Conservation (phyloP, 1,140 invertebrate species). For the Drosophila sproati region DNA sequence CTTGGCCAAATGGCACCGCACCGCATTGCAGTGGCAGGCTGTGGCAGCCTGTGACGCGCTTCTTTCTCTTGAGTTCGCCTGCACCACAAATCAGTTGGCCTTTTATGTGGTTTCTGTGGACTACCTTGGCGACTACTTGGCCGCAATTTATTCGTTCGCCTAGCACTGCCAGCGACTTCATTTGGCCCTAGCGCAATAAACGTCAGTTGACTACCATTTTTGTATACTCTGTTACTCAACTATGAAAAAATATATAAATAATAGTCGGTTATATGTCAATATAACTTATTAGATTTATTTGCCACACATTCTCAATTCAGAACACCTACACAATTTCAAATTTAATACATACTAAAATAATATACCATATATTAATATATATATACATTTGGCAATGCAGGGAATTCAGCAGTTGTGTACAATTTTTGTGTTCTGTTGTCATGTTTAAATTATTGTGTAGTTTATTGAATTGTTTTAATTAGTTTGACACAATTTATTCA, state of each 20-base stretch:
- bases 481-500: constrained; percentile 46
- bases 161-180: constrained; percentile 44
- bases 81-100: constrained; percentile 52
- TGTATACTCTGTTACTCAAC: not conserved
- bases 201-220: not conserved
- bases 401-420: not conserved
- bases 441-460: not conserved
- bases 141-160: constrained; percentile 56
- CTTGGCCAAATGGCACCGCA: constrained; percentile 55
- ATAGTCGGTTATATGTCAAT: not conserved
- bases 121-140: constrained; percentile 44
- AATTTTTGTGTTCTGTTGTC: not conserved
- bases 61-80: constrained; percentile 37
- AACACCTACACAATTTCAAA: not conserved
- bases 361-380: too few species aligned
- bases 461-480: constrained; percentile 69
- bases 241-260: not conserved
- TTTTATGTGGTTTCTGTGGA: constrained; percentile 46
- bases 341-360: too few species aligned
- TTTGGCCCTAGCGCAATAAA: constrained; percentile 10
- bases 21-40: constrained; percentile 67
- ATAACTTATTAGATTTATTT: not conserved
- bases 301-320: not conserved
- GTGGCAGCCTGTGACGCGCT: constrained; percentile 34
- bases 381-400: not conserved